phyloP scores from a whole-genome alignment of 2,888 invertebrate genomes.

The Drosophila mulleri region DNA sequence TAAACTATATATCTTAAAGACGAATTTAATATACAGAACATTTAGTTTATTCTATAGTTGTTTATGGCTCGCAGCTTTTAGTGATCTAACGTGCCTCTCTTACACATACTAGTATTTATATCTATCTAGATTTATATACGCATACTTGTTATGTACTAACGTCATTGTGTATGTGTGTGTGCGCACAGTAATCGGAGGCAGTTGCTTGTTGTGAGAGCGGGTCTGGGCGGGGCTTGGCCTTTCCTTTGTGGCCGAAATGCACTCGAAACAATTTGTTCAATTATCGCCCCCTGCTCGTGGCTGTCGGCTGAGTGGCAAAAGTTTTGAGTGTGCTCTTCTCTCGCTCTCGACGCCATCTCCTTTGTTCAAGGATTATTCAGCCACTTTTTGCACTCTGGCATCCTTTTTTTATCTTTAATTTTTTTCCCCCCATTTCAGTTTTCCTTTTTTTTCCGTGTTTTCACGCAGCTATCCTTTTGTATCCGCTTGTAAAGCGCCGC shows the following conservation, averaged over 20 bases:
- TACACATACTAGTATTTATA: background rate
- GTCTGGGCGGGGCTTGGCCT: slow-evolving; percentile 12
- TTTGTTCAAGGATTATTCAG: slow-evolving; percentile 50
- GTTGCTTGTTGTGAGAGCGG: slow-evolving; percentile 14
- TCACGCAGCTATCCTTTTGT: slow-evolving; percentile 49
- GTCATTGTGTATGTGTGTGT: background rate
- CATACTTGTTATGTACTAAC: background rate
- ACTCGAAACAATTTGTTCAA: slow-evolving; percentile 81
- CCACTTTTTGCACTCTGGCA: slow-evolving; percentile 61
- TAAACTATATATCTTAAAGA: no score
- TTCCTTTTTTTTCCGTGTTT: slow-evolving; percentile 3
- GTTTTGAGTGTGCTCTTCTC: slow-evolving; percentile 58
- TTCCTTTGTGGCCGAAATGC: slow-evolving; percentile 61
- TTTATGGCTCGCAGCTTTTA: no score
- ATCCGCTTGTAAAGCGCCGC: slow-evolving; percentile 78
- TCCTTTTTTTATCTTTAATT: slow-evolving; percentile 44
- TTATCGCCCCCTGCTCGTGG: slow-evolving; percentile 58
- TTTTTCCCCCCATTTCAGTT: slow-evolving; percentile 8
- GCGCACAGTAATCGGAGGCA: slow-evolving; percentile 13
- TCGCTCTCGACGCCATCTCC: slow-evolving; percentile 15
- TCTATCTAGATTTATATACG: background rate
- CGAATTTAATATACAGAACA: no score
- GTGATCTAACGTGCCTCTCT: no score
- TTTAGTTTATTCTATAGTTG: no score
- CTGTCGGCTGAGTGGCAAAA: slow-evolving; percentile 63